These are phyloP conservation scores for Drosophila vallismaia DNA, from an alignment of 2,888 invertebrate species.

Conservation along the genomic window DNA sequence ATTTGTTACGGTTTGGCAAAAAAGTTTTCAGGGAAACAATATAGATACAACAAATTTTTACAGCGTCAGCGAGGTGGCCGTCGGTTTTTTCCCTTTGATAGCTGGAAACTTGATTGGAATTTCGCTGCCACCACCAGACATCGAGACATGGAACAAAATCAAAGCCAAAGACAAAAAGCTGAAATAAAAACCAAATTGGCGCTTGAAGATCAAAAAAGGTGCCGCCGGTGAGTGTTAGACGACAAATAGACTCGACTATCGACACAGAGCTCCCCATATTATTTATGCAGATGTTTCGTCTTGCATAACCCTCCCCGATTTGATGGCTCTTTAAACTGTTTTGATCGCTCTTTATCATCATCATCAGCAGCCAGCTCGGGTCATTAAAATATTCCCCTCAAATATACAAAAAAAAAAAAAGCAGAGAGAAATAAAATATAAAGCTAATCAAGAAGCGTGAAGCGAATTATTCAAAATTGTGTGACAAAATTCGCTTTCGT, in stretches of 20 bases:
- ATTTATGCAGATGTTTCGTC: constrained; percentile 70
- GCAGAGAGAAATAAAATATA: neutral
- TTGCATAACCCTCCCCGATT: constrained; percentile 57
- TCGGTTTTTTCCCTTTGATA: constrained; percentile 68
- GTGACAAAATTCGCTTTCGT: constrained; percentile 29
- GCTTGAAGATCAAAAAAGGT: constrained; percentile 67
- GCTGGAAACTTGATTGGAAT: constrained; percentile 70
- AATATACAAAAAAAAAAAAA: neutral
- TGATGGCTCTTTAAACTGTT: constrained; percentile 66
- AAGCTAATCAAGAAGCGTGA: constrained; percentile 47
- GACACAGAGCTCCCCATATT: constrained; percentile 43
- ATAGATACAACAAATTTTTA: constrained; percentile 69
- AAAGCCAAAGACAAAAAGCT: constrained; percentile 21
- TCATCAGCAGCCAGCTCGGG: constrained; percentile 4
- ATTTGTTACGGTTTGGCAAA: constrained; percentile 20
- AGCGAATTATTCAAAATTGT: constrained; percentile 42
- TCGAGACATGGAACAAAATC: constrained; percentile 9
- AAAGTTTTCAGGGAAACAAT: constrained; percentile 45
- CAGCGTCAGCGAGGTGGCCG: constrained; percentile 54
- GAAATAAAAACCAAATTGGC: constrained; percentile 65
- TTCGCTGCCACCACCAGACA: constrained; percentile 48
- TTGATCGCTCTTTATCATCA: constrained; percentile 56
- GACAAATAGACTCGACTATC: constrained; percentile 60
- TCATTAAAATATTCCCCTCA: constrained; percentile 19
- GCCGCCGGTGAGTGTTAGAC: constrained; percentile 70